Evolutionary conservation across 2,113 vertebrate genomes (phyloP), one percentile per base, ranked within the genome.

Genomic region (Carassius auratus): DNA sequence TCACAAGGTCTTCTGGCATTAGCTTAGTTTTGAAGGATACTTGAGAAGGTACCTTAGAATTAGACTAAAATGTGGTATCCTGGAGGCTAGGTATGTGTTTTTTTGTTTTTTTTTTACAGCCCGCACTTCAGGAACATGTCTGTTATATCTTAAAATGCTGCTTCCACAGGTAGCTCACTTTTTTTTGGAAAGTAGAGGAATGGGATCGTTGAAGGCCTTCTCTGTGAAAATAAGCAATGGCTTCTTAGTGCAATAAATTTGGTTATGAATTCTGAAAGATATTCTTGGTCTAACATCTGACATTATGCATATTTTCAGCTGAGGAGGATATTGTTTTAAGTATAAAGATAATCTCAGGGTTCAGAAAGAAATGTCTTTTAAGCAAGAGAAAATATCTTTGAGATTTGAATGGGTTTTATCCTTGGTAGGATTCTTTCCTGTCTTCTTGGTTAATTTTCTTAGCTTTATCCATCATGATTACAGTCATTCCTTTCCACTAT

Each of bases 311-410:
- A 77, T 76, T 38, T 73, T 77, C 36, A 69, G n/a, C 45, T 87
- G 73, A 66, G 59, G 83, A 84, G 86, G 86, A 87, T 80, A 80
- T 75, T 84, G 66, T 82, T 82, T 71, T 82, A 81, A 71, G 80
- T 82, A 13, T 71, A 38, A 68, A 30, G 57, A 76, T 74, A 81
- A 75, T 81, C 69, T 48, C 10, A 23, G 15, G 83, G 64, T 66
- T 68, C 30, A 23, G 42, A n/a, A 81, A 66, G 42, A 81, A 50
- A 66, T 66, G 7, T 81, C 2, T 64, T 80, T 66, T 48, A 50
- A 38, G 23, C n/a, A 66, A 64, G 23, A 50, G 17, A 42, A 38
- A 12, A 81, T 48, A 5, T 81, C 8, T 17, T 48, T 17, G 13
- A 45, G 61, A 66, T 61, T 30, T 81, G 14, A 81, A 81, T 80